Evolutionary conservation across 1,140 invertebrate genomes (phyloP), one percentile per base, ranked within the genome.

Genomic region (Proales similis): DNA sequence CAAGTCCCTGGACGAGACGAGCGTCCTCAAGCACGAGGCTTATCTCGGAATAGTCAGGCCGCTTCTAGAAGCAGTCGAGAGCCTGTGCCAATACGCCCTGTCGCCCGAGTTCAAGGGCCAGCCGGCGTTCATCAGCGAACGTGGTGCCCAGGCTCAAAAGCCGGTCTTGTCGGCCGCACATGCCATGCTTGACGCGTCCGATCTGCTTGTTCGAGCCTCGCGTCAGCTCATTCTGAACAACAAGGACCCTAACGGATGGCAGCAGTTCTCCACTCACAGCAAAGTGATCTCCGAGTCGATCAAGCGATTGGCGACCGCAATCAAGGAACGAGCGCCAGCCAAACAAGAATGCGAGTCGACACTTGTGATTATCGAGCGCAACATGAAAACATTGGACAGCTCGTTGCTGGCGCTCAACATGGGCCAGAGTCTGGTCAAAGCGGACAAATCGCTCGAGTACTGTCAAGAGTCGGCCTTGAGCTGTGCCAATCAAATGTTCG

Each of bases 201-300:
- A 86, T 71, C 81, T 84, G 9, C 93, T 97, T 84, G 84, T 97
- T 30, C 82, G 84, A 66, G 83, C 90, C 0, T 90, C 91, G 0
- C 92, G 91, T 72, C 86, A 84, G 53, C 76, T 97, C 22, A 88
- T 88, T 2, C 81, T 91, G 0, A 84, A 86, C 63, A 88, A 90
- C 0, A 85, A 85, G 66, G 92, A 97, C 78, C 87, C 90, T 1
- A 82, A 86, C 2, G 88, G 87, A 3, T 97, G 93, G 89, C 90
- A 93, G 70, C 78, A 85, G 36, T 81, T 97, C 48, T 90, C 92
- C 0, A 85, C 83, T 67, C 88, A 94, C 73, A 93, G 89, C 68
- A 93, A 91, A 73, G 85, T 83, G 67, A 90, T 97, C 0, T 94
- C 90, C 12, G 91, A 97, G 71, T 88, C 90, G 0, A 95, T 98